Percentiles rank a stretch among this genome's conserved stretches.
phyloP scores from a whole-genome alignment of 2,797 vertebrate genomes.

The Dromococcyx pavoninus region DNA sequence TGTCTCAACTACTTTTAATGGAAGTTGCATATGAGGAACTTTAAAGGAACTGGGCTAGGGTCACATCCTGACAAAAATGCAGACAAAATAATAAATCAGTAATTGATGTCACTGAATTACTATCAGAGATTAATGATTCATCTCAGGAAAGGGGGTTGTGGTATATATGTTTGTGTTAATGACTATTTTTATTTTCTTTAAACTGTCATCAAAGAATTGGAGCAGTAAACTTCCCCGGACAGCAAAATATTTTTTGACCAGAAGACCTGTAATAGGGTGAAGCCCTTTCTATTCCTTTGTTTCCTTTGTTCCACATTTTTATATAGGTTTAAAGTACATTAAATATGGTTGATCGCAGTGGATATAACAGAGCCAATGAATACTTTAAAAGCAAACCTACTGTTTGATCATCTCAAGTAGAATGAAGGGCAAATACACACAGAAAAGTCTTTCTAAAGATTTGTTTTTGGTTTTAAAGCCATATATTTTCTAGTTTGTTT shows the following conservation, averaged over 20 bases:
- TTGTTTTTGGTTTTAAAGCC: slow-evolving; percentile 13
- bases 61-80: background rate
- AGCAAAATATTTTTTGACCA: background rate
- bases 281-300: background rate
- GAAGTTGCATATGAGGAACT: background rate
- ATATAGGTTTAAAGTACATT: slow-evolving; percentile 12
- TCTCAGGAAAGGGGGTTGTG: background rate
- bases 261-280: background rate
- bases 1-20: background rate
- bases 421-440: background rate
- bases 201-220: background rate
- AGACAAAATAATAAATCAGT: background rate
- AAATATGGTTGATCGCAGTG: slow-evolving; percentile 1
- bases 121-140: background rate
- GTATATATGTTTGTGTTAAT: background rate
- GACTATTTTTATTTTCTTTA: background rate
- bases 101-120: background rate
- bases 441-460: background rate
- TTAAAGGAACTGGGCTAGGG: background rate
- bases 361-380: background rate
- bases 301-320: slow-evolving; percentile 9
- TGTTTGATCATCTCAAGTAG: slow-evolving; percentile 2
- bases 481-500: slow-evolving; percentile 17
- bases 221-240: background rate
- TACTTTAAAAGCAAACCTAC: slow-evolving; percentile 21